Percentiles rank a stretch among this genome's conserved stretches.
phyloP scores from a whole-genome alignment of 2,113 vertebrate genomes.

The Atractosteus spatula region DNA sequence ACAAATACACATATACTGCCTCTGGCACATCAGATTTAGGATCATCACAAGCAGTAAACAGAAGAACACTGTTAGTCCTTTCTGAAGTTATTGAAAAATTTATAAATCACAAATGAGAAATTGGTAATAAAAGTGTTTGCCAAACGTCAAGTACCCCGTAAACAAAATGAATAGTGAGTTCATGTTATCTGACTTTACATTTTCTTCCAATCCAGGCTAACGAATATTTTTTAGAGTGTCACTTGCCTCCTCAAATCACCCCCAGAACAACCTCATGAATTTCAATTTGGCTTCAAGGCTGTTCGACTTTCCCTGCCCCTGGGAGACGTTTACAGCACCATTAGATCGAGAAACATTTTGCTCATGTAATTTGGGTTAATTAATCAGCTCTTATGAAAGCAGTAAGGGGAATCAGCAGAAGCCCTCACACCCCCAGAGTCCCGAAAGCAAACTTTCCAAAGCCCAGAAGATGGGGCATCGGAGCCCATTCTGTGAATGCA shows the following conservation, averaged over 20 bases:
- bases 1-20: no score
- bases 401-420: background rate
- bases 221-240: slow-evolving; percentile 7
- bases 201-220: background rate
- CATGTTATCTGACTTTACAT: no score
- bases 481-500: no score
- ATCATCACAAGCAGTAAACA: no score
- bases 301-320: no score
- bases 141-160: no score
- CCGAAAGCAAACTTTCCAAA: background rate
- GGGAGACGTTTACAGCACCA: background rate
- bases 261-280: background rate
- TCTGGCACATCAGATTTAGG: no score
- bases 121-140: no score
- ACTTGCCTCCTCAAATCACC: background rate
- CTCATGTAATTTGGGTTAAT: slow-evolving; percentile 14
- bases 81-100: no score
- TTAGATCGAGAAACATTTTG: slow-evolving; percentile 5
- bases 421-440: background rate
- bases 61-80: no score
- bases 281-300: background rate
- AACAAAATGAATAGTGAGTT: no score
- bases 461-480: background rate
- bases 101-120: no score
- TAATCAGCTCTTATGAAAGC: background rate